A percentile compares a stretch with the other conserved stretches of the same genome.
phyloP scores from a whole-genome alignment of 2,113 vertebrate genomes.

The Lagopus leucura region DNA sequence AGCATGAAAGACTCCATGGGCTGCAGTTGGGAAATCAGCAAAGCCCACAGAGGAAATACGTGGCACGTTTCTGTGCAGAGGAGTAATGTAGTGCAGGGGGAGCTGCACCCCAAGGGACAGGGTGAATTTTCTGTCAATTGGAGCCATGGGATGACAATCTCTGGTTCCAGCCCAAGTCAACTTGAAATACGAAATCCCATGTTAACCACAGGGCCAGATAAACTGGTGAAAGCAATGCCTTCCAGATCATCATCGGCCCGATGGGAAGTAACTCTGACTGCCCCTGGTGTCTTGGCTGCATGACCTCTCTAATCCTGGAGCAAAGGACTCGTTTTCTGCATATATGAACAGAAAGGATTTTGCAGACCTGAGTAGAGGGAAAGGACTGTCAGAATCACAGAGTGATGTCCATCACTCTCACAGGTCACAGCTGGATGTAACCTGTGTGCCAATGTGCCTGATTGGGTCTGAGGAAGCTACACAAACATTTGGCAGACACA shows the following conservation, averaged over 20 bases:
- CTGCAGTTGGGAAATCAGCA: conserved; percentile 14
- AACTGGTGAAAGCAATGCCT: conserved; percentile 1
- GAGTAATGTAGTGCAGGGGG: neutral
- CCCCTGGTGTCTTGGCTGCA: neutral
- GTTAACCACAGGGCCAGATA: conserved; percentile 2
- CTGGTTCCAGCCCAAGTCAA: neutral
- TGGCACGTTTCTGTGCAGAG: neutral
- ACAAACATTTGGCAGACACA: neutral
- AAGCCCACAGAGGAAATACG: neutral
- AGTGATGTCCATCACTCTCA: neutral
- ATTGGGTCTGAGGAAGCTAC: neutral
- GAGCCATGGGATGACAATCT: neutral
- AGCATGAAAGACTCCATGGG: neutral
- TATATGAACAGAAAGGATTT: neutral
- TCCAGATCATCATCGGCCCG: neutral
- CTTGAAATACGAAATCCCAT: conserved; percentile 30
- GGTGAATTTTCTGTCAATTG: neutral
- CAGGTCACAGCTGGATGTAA: neutral
- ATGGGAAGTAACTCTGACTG: neutral
- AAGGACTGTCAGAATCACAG: neutral
- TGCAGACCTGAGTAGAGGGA: neutral
- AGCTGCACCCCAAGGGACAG: neutral
- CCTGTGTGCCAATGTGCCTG: neutral
- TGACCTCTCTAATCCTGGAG: neutral
- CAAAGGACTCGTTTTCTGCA: neutral